Base-by-base conservation (phyloP, 2,113 vertebrate genomes). In the Mellivora capensis region DNA sequence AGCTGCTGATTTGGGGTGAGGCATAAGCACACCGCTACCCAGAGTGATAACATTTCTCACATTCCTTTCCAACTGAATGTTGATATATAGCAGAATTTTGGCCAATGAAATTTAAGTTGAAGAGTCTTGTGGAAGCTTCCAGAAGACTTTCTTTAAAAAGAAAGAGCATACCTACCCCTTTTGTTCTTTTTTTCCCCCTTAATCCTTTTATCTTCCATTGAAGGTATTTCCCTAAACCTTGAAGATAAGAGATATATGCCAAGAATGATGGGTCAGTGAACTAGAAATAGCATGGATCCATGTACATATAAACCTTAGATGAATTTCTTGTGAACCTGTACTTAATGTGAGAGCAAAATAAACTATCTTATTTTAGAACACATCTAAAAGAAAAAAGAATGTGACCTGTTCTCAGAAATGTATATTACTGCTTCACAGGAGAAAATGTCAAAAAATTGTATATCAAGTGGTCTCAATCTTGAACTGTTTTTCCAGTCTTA, bases 391-490 rank as follows among this genome's bases (percentile, higher is more conserved):
- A 86, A 89, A 80, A 29, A 10, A 17, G 29, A 18, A n/a, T n/a
- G 87, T 15, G 87, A 54, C 3, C 18, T 20, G 7, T 54, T 39
- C 4, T 87, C 34, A 62, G 39, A 82, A 90, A 92, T 31, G 87
- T 37, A 7, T 64, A 64, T 85, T 64, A 25, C 29, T 57, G 6
- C 90, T 94, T 82, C 9, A 23, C 9, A 52, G 13, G 31, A 88
- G 72, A 80, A 87, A 49, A 49, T 77, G n/a, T 61, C n/a, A 72
- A 49, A 49, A 81, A 81, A 67, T 39, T 64, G 3, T 52, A 3
- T 67, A 61, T 69, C 44, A 90, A 29, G 27, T 87, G 15, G 27
- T 84, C 47, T 96, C 20, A 17, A 29, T 87, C 61, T 77, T 72
- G 11, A 71, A 71, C 47, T 76, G 2, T 44, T 82, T 82, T 71